Evolutionary conservation across 2,113 vertebrate species (phyloP).

Genomic region (Burhinus bistriatus): DNA sequence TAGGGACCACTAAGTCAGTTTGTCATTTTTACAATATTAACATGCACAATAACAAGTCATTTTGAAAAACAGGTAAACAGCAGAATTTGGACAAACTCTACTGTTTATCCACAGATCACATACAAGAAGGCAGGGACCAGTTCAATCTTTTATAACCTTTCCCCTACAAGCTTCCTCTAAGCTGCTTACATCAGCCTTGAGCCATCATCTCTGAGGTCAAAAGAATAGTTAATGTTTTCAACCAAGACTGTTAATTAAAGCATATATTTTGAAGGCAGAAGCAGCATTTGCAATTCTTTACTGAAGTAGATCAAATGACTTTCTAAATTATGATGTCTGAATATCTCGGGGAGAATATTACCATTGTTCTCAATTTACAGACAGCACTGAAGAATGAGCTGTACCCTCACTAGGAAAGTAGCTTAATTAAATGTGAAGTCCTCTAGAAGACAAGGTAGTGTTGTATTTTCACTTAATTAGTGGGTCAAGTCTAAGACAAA

Average conservation of each 20-base stretch:
- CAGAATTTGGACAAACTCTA: neutral
- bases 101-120: neutral
- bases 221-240: neutral
- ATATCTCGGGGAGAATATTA: neutral
- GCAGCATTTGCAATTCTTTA: constrained; percentile 5
- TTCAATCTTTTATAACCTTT: neutral
- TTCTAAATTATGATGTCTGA: neutral
- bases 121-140: neutral
- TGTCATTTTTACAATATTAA: neutral
- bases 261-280: neutral
- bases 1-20: neutral
- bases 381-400: neutral
- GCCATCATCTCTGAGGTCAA: neutral
- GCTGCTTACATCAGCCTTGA: neutral
- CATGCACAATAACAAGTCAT: neutral
- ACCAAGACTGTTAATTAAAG: neutral
- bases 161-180: neutral
- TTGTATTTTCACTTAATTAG: constrained; percentile 18
- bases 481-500: neutral
- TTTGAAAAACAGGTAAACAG: neutral
- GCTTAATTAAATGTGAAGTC: neutral
- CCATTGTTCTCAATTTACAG: neutral
- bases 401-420: neutral
- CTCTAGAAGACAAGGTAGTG: neutral
- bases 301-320: neutral